phyloP scores from a whole-genome alignment of 2,888 invertebrate genomes.

The Brachyptera putata region DNA sequence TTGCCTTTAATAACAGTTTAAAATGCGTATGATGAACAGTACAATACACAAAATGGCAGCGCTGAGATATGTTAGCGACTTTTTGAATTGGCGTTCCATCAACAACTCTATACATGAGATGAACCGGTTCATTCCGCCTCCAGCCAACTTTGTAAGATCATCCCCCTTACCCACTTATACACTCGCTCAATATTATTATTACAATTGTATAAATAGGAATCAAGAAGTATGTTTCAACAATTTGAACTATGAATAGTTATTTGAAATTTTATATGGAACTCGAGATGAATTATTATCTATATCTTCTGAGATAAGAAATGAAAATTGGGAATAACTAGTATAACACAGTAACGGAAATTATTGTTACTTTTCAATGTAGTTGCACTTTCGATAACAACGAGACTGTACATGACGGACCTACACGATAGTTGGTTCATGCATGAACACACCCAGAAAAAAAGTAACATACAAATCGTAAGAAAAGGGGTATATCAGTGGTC shows the following conservation, averaged over 20 bases:
- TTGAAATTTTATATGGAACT: no score
- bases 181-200: conserved; percentile 2
- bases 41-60: conserved; percentile 34
- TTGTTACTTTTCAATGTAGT: no score
- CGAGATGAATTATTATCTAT: no score
- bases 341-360: no score
- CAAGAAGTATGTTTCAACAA: no score
- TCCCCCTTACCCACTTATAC: conserved; percentile 23
- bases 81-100: no score
- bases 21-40: conserved; percentile 34
- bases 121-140: conserved; percentile 8
- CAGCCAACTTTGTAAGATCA: conserved; percentile 16
- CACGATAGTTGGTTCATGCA: conserved; percentile 5
- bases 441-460: conserved; percentile 21
- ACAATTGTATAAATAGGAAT: not conserved
- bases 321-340: no score
- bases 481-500: conserved; percentile 18
- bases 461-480: conserved; percentile 14
- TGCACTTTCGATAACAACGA: no score
- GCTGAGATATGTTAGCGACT: not conserved
- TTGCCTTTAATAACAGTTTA: conserved; percentile 30
- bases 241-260: no score
- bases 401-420: no score
- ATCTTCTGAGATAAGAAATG: no score
- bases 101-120: not conserved